Conservation (phyloP, 2,797 vertebrate species). For the Peromyscus aztecus region DNA sequence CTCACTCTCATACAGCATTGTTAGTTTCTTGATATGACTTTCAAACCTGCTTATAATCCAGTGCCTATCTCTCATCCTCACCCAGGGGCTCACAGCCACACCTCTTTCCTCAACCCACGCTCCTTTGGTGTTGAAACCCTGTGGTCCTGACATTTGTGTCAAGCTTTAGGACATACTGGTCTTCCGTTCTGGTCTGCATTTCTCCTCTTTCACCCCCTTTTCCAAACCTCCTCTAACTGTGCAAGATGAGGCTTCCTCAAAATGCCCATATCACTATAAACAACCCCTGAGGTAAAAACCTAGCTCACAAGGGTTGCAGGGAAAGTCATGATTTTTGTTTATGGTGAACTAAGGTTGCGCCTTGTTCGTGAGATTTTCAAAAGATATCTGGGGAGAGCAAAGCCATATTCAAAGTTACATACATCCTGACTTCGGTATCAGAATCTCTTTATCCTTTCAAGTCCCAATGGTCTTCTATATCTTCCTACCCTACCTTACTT, state of each 20-base stretch:
- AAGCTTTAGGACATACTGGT: neutral
- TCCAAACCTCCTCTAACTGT: neutral
- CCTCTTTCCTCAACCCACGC: neutral
- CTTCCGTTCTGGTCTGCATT: neutral
- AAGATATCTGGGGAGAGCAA: neutral
- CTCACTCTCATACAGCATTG: too few species aligned
- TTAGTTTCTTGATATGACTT: neutral
- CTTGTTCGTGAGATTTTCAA: neutral
- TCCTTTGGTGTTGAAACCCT: too few species aligned
- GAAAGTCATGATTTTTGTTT: neutral
- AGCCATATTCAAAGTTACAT: neutral
- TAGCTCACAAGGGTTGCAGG: neutral
- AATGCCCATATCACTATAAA: neutral
- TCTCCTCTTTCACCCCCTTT: neutral
- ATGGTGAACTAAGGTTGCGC: neutral
- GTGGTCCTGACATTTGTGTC: neutral
- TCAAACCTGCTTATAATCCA: neutral
- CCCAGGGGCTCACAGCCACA: neutral
- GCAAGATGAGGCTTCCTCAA: neutral
- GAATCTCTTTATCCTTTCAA: neutral
- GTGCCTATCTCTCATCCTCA: neutral
- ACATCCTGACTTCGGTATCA: neutral
- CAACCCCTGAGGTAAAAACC: neutral
- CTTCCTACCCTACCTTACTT: too few species aligned
- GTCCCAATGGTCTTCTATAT: neutral